Conservation (phyloP, 2,113 vertebrate species). For the Grus americana region DNA sequence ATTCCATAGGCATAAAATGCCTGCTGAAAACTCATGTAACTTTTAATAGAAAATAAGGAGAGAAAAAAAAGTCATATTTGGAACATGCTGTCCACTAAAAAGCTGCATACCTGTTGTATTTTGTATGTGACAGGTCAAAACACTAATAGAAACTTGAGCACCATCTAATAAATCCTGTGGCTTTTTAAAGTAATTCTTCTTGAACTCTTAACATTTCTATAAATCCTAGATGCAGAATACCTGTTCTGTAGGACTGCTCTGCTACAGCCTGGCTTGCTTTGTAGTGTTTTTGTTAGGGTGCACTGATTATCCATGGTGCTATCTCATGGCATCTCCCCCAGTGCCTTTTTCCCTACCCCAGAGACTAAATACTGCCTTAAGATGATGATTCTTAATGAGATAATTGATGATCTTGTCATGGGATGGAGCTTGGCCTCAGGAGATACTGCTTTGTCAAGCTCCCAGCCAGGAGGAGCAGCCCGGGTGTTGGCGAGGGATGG, state of each 20-base stretch:
- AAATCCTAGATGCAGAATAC: not conserved
- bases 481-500: accelerated
- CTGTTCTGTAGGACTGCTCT: not conserved
- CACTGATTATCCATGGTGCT: not conserved
- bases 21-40: not conserved
- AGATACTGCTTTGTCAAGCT: not conserved
- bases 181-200: slow-evolving; percentile 40
- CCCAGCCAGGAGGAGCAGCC: not conserved
- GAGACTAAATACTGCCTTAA: not conserved
- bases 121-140: slow-evolving; percentile 34
- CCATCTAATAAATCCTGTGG: not conserved
- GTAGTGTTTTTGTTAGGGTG: not conserved
- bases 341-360: not conserved
- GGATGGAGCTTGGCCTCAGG: not conserved
- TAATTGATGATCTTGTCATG: not conserved
- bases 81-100: not conserved
- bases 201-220: slow-evolving; percentile 15
- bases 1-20: not conserved
- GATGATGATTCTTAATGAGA: not conserved
- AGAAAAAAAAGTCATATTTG: not conserved
- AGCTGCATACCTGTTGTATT: not conserved
- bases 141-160: not conserved
- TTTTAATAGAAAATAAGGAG: not conserved
- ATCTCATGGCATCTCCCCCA: not conserved
- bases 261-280: not conserved